Evolutionary conservation across 2,113 vertebrate genomes (phyloP), one percentile per base, ranked within the genome.

Genomic region (Natator depressus): DNA sequence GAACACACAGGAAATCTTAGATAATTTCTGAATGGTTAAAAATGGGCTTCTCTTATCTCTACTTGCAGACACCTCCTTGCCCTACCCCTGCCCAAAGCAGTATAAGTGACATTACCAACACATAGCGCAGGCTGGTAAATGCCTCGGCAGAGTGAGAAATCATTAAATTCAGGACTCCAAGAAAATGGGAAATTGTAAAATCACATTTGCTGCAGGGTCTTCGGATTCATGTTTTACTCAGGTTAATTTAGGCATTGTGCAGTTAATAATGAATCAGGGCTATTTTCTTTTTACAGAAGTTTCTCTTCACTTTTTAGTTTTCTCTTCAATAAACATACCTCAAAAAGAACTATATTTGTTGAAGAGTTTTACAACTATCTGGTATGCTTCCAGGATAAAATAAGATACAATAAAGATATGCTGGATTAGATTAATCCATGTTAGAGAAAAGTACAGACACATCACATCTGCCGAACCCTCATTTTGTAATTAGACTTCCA

Each of bases 1-100:
- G 29, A 57, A 57, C 92, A 91, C 95, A 87, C 95, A 93, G 7
- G 0, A 94, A 95, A 87, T 96, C 96, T 92, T 91, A 79, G 78
- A 82, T n/a, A 92, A 75, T 81, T 81, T 65, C 53, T 80, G 95
- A 96, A 27, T 31, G 65, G 51, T 78, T 31, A 93, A 76, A 91
- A 76, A 54, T 79, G 54, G 81, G 76, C 55, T 95, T 88, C 76
- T 87, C 19, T 76, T 91, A 93, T 93, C 84, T 62, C n/a, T 90
- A 65, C 35, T n/a, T 13, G 51, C 12, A 82, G 82, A 11, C 38
- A 49, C 0, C 0, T 16, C 69, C 76, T 78, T 82, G 79, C 19
- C 83, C 38, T 89, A 83, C 29, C 25, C 80, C 86, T 88, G 55
- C 27, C 89, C 83, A 38, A 53, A 85, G 29, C 25, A 69, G 38